Evolutionary conservation across 1,140 invertebrate species (phyloP).

Genomic region (Olivierus martensii): DNA sequence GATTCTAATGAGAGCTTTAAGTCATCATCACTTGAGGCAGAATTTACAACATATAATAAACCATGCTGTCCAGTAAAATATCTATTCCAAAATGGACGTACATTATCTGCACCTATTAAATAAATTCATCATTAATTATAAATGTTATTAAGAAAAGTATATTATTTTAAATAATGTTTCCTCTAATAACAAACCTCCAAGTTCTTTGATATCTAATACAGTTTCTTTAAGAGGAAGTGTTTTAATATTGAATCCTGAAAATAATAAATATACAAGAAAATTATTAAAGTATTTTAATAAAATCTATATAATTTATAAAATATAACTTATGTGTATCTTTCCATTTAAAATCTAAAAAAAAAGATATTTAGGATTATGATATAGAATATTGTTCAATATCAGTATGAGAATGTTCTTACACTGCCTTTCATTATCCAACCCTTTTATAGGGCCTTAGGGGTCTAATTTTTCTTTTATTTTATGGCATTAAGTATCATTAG

Average conservation of each 20-base stretch:
- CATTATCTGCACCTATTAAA: slow-evolving; percentile 8
- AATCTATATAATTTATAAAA: not conserved
- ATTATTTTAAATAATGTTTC: too few relatives aligned
- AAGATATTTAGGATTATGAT: too few relatives aligned
- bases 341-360: not conserved
- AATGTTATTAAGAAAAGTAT: not conserved
- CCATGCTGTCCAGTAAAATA: slow-evolving; percentile 22
- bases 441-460: too few relatives aligned
- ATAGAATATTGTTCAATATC: too few relatives aligned
- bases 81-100: slow-evolving; percentile 20
- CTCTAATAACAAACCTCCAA: slow-evolving; percentile 22
- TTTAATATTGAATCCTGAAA: slow-evolving; percentile 24
- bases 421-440: too few relatives aligned
- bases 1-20: slow-evolving; percentile 15
- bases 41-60: slow-evolving; percentile 19
- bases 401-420: too few relatives aligned
- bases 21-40: slow-evolving; percentile 9
- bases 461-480: too few relatives aligned
- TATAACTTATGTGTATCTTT: not conserved
- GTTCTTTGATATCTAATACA: slow-evolving; percentile 33
- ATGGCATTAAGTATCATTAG: too few relatives aligned
- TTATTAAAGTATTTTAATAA: not conserved
- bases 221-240: slow-evolving; percentile 22
- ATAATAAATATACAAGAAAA: not conserved
- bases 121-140: not conserved